These are phyloP conservation scores for Ctenicera cuprea DNA, from an alignment of 2,888 invertebrate genomes.

Conservation along the genomic window DNA sequence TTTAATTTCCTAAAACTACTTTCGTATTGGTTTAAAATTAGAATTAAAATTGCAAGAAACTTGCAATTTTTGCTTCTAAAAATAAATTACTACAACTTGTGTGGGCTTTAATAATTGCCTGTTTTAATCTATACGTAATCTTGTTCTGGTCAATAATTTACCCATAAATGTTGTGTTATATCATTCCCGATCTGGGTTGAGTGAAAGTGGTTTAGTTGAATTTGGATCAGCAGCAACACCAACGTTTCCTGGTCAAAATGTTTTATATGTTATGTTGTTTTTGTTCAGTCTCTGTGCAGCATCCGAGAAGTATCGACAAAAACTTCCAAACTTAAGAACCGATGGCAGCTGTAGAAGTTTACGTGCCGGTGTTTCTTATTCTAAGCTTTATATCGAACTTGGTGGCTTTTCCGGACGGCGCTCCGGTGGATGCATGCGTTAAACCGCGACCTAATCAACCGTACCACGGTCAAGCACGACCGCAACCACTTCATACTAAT, in stretches of 20 bases:
- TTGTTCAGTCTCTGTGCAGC: slow-evolving; percentile 49
- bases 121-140: slow-evolving; percentile 21
- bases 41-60: neutral
- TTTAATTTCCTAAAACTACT: neutral
- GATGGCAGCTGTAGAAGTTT: slow-evolving; percentile 19
- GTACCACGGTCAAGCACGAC: slow-evolving; percentile 84
- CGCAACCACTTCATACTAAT: slow-evolving; percentile 78
- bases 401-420: slow-evolving; percentile 84
- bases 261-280: slow-evolving; percentile 39
- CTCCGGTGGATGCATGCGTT: slow-evolving; percentile 87
- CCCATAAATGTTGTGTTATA: slow-evolving; percentile 41
- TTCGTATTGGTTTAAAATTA: neutral
- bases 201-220: slow-evolving; percentile 54
- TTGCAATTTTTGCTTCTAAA: slow-evolving; percentile 4
- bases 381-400: slow-evolving; percentile 24
- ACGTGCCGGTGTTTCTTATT: slow-evolving; percentile 1
- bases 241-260: slow-evolving; percentile 51
- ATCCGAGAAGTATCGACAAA: slow-evolving; percentile 33
- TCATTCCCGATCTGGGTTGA: slow-evolving; percentile 48
- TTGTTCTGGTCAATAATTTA: slow-evolving; percentile 33
- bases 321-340: slow-evolving; percentile 9
- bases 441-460: slow-evolving; percentile 85
- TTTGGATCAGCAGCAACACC: slow-evolving; percentile 45
- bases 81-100: neutral
- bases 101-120: slow-evolving; percentile 24